phyloP scores from a whole-genome alignment of 2,888 invertebrate species.

The Therioaphis trifolii region DNA sequence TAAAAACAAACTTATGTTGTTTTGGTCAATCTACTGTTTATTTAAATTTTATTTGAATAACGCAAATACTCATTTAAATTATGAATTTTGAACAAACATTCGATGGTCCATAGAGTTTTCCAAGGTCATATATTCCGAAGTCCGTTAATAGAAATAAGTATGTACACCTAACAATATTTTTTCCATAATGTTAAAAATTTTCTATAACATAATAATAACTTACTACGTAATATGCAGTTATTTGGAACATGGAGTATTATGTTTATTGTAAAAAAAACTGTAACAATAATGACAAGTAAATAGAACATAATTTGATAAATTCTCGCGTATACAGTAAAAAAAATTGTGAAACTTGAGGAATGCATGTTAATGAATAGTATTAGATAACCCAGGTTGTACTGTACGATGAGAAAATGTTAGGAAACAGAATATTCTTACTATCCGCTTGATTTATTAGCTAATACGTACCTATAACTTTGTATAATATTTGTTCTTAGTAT shows the following conservation, averaged over 20 bases:
- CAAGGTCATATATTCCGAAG: background rate
- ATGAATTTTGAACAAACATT: no score
- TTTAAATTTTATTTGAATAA: no score
- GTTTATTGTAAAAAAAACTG: background rate
- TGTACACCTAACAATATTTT: background rate
- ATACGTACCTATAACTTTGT: no score
- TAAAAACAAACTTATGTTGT: no score
- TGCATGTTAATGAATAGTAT: background rate
- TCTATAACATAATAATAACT: background rate
- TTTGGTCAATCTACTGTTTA: no score
- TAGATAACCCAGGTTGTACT: background rate
- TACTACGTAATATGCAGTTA: background rate
- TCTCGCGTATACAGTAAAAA: background rate
- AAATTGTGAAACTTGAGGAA: background rate
- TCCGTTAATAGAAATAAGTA: background rate
- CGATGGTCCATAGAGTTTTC: background rate
- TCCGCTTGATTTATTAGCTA: no score
- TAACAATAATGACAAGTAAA: background rate
- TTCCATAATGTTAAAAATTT: background rate
- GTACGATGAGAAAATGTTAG: background rate
- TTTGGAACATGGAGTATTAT: background rate
- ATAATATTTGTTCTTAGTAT: no score
- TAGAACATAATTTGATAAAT: background rate
- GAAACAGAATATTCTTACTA: background rate
- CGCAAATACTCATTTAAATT: no score